These are phyloP conservation scores for Xyrauchen texanus DNA, from an alignment of 2,113 vertebrate genomes.

Conservation along the genomic window DNA sequence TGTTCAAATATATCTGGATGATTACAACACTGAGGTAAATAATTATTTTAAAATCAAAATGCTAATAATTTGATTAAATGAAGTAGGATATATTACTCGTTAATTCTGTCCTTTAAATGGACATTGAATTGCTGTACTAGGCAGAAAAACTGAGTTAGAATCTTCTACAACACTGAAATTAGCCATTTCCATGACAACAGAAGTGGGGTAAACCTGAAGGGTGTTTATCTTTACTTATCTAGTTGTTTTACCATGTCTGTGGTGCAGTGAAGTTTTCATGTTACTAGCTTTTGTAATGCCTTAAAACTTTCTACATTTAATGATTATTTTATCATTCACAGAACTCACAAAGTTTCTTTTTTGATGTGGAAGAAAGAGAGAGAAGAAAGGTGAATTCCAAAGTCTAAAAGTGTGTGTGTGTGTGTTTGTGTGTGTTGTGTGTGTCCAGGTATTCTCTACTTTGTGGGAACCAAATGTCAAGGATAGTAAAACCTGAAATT, in stretches of 20 bases:
- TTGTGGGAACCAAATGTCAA: too few relatives aligned
- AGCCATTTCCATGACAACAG: slow-evolving; percentile 43
- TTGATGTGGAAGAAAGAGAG: slow-evolving; percentile 64
- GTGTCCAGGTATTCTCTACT: too few relatives aligned
- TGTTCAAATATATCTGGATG: slow-evolving; percentile 63
- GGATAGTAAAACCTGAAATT: too few relatives aligned
- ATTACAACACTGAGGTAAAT: slow-evolving; percentile 69
- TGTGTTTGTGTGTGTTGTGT: too few relatives aligned
- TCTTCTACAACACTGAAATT: slow-evolving; percentile 25
- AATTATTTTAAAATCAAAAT: background rate
- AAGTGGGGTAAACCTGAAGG: background rate
- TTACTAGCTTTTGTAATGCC: background rate
- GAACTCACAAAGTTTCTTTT: slow-evolving; percentile 74
- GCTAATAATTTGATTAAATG: background rate
- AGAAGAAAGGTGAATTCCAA: slow-evolving; percentile 66
- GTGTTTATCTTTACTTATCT: slow-evolving; percentile 9
- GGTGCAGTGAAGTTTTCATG: background rate
- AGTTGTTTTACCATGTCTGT: background rate
- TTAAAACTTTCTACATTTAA: background rate
- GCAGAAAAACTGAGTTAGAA: background rate
- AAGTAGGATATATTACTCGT: background rate
- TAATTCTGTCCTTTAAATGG: background rate
- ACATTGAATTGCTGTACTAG: background rate
- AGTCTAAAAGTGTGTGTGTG: background rate
- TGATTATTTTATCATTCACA: slow-evolving; percentile 47